Percentiles rank a stretch among this genome's conserved stretches.
Conservation (phyloP, 2,888 invertebrate genomes). For the Melitaea athalia region DNA sequence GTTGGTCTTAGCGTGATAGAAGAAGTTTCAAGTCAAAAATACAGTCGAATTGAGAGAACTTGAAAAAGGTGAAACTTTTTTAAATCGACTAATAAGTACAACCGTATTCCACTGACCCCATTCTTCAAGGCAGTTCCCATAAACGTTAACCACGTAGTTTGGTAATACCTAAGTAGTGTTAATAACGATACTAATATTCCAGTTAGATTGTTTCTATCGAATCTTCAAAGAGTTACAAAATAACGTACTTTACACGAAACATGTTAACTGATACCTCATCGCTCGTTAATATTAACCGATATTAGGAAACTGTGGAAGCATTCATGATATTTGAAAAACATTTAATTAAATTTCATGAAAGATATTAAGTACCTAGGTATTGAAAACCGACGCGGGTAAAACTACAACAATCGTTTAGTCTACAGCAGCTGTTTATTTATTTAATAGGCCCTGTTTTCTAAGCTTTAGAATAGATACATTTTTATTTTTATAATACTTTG, state of each 20-base stretch:
- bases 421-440: too few relatives aligned
- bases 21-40: too few relatives aligned
- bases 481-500: too few relatives aligned
- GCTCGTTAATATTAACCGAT: background rate
- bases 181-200: background rate
- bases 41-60: too few relatives aligned
- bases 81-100: background rate
- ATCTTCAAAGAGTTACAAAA: background rate
- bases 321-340: background rate
- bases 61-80: background rate
- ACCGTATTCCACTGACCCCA: background rate
- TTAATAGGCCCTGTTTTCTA: too few relatives aligned
- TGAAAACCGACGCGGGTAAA: too few relatives aligned
- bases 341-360: too few relatives aligned
- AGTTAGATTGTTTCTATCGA: background rate
- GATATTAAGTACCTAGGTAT: too few relatives aligned
- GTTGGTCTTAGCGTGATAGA: too few relatives aligned
- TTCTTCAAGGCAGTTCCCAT: conserved; percentile 6
- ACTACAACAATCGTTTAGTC: too few relatives aligned
- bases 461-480: too few relatives aligned
- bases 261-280: background rate
- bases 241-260: background rate
- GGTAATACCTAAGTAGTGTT: background rate
- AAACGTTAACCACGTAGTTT: background rate
- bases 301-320: background rate